Conservation (phyloP, 2,888 invertebrate genomes). For the Nomada flava region DNA sequence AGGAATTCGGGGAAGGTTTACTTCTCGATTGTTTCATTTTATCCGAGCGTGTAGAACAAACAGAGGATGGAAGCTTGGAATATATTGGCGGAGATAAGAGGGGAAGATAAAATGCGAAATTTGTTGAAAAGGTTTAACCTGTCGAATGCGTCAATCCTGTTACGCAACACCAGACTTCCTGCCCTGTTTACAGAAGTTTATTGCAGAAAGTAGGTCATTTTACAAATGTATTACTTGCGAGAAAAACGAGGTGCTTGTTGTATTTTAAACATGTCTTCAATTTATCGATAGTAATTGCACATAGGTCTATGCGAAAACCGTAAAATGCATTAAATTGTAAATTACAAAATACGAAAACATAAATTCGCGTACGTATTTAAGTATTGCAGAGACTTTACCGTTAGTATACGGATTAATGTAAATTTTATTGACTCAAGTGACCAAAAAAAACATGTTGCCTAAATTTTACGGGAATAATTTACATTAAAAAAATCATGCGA, state of each 20-base stretch:
- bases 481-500: not conserved
- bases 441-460: not conserved
- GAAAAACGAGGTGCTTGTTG: not conserved
- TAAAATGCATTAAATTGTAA: too few relatives aligned
- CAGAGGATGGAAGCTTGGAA: not conserved
- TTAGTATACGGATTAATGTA: not conserved
- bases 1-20: not conserved
- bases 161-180: constrained; percentile 35
- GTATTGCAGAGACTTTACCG: too few relatives aligned
- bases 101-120: constrained; percentile 19
- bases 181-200: constrained; percentile 20
- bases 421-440: not conserved
- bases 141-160: constrained; percentile 33
- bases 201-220: constrained; percentile 7
- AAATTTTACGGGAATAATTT: not conserved
- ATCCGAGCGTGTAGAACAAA: not conserved
- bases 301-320: too few relatives aligned
- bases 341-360: too few relatives aligned
- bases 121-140: constrained; percentile 28
- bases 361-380: too few relatives aligned
- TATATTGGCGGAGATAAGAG: not conserved
- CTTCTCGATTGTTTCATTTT: not conserved
- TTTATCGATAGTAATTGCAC: too few relatives aligned
- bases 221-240: not conserved
- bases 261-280: too few relatives aligned